These are phyloP conservation scores for Macropus fuliginosus DNA, from an alignment of 2,797 vertebrate genomes.

Conservation along the genomic window DNA sequence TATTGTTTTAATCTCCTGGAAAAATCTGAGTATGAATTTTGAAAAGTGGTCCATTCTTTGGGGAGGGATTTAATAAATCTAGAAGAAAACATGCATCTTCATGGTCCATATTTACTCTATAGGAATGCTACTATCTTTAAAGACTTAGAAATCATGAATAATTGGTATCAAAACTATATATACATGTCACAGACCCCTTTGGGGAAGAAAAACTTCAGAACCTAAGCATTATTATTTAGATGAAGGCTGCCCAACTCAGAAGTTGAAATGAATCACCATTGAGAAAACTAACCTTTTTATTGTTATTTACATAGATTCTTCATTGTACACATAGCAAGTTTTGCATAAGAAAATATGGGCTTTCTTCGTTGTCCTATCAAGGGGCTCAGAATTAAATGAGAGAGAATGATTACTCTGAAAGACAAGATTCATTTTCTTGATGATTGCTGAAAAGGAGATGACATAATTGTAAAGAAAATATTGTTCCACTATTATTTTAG, in stretches of 20 bases:
- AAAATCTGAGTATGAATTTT: slow-evolving; percentile 16
- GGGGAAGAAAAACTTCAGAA: background rate
- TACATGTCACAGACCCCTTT: background rate
- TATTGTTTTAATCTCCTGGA: slow-evolving; percentile 7
- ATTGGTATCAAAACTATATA: background rate
- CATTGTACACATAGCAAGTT: background rate
- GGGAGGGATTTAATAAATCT: background rate
- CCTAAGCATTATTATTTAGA: slow-evolving; percentile 14
- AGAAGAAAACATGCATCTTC: background rate
- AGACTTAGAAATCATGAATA: background rate
- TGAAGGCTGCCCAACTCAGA: background rate
- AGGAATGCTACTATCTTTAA: background rate
- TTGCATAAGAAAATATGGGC: slow-evolving; percentile 42
- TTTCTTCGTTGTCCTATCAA: slow-evolving; percentile 10
- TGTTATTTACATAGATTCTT: background rate
- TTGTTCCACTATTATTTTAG: background rate
- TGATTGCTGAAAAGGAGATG: background rate
- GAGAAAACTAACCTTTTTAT: background rate
- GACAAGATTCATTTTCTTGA: slow-evolving; percentile 51
- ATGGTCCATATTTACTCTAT: background rate
- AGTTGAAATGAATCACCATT: background rate
- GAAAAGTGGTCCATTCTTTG: background rate
- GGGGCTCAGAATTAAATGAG: slow-evolving; percentile 65
- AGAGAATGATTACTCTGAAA: slow-evolving; percentile 47
- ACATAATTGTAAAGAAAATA: background rate